phyloP scores from a whole-genome alignment of 2,888 invertebrate species.

The Diarsia rubi region DNA sequence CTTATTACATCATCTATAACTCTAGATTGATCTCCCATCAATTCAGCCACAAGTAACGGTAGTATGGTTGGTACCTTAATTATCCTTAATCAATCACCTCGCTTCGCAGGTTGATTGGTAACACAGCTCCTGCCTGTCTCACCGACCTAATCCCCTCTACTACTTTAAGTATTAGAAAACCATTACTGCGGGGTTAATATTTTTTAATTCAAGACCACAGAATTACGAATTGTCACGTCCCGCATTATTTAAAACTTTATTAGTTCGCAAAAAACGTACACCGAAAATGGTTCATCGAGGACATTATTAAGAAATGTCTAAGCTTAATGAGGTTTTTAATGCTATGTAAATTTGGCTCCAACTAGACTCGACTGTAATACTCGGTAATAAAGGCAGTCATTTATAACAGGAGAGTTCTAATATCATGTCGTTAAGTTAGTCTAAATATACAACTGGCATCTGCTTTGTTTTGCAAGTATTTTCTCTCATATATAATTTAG shows the following conservation, averaged over 20 bases:
- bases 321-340: slow-evolving; percentile 60
- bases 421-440: slow-evolving; percentile 55
- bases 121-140: not conserved
- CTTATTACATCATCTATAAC: slow-evolving; percentile 24
- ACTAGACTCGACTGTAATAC: slow-evolving; percentile 46
- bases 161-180: slow-evolving; percentile 9
- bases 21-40: slow-evolving; percentile 32
- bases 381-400: slow-evolving; percentile 55
- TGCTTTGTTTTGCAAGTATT: slow-evolving; percentile 49
- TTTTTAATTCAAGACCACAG: slow-evolving; percentile 36
- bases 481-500: slow-evolving; percentile 26
- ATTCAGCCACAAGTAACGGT: slow-evolving; percentile 24
- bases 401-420: slow-evolving; percentile 57
- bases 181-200: slow-evolving; percentile 13
- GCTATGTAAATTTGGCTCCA: slow-evolving; percentile 55
- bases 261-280: slow-evolving; percentile 49
- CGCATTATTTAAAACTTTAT: slow-evolving; percentile 46
- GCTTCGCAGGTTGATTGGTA: slow-evolving; percentile 21
- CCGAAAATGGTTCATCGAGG: slow-evolving; percentile 52
- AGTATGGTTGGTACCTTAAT: slow-evolving; percentile 23
- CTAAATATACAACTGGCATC: slow-evolving; percentile 46
- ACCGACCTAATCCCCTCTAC: not conserved
- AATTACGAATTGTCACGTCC: slow-evolving; percentile 38
- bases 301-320: slow-evolving; percentile 60
- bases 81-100: slow-evolving; percentile 43